Percentiles rank a stretch among this genome's conserved stretches.
Evolutionary conservation across 2,113 vertebrate genomes (phyloP).

Genomic region (Indicator indicator): DNA sequence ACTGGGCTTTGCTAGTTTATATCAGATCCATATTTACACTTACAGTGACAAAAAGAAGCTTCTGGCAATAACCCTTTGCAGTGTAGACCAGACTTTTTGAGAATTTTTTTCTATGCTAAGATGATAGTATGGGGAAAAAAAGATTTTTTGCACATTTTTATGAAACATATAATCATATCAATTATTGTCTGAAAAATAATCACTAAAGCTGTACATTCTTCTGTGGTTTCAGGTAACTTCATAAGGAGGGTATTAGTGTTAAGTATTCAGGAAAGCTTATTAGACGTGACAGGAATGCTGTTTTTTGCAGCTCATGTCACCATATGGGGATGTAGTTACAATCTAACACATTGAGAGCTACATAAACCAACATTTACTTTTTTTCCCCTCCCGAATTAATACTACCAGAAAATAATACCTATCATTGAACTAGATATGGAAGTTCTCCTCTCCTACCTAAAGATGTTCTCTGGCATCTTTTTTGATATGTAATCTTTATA

Average conservation of each 20-base stretch:
- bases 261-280: not conserved
- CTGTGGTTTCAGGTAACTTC: not conserved
- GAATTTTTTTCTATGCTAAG: not conserved
- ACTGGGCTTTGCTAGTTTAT: not conserved
- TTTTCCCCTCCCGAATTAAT: not conserved
- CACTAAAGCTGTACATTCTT: not conserved
- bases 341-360: not conserved
- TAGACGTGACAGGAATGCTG: not conserved
- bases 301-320: not conserved
- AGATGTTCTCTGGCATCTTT: not conserved
- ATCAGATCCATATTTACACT: not conserved
- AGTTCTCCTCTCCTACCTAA: not conserved
- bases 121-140: not conserved
- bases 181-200: not conserved
- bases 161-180: not conserved
- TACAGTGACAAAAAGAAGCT: not conserved
- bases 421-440: not conserved
- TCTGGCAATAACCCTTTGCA: not conserved
- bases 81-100: not conserved
- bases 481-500: not conserved
- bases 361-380: not conserved
- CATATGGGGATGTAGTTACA: rapidly evolving
- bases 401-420: not conserved
- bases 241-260: rapidly evolving
- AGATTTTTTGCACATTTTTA: not conserved